Base-by-base conservation (phyloP, 2,797 vertebrate genomes). In the Pteropus rufus region DNA sequence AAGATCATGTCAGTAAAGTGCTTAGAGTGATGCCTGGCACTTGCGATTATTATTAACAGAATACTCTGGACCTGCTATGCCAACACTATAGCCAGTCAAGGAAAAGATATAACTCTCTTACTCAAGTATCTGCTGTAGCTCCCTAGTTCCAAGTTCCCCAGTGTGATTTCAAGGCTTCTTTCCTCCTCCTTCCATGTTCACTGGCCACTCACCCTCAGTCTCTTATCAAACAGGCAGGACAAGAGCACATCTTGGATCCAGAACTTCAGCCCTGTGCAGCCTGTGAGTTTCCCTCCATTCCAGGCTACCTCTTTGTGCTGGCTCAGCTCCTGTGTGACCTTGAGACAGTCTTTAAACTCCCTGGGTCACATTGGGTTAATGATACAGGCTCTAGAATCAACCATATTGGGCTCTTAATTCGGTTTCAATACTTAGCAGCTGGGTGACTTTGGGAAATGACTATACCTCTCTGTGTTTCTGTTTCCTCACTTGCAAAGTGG, bases 191-290 rank as follows among this genome's bases (percentile, higher is more conserved):
- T 46, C 36, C 67, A 11, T 0, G 10, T 64, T 86, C 54, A 19
- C 21, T 21, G n/a, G 46, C 65, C 7, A 65, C 75, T 5, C 0
- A 3, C 0, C 54, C 23, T 72, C 36, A 18, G 5, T 14, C 36
- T 82, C 54, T 62, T 15, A 60, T 19, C 6, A 0, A 41, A 29
- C 0, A 9, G 2, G 36, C 69, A 29, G n/a, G 46, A 41, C 65
- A 19, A 46, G 15, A 3, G 36, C 21, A 67, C 7, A 0, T 12
- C 41, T 54, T 11, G 58, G 31, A 64, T 23, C 36, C 60, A 52
- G 80, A 29, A 10, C 34, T 46, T 19, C 60, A 46, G 31, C 29
- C 49, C 5, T 3, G 69, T 3, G 5, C 5, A 6, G 2, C 36
- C 31, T 5, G 0, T 29, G 70, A 36, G 18, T 15, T 11, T 46